Conservation (phyloP, 2,888 invertebrate species). For the Yponomeuta evonymella region DNA sequence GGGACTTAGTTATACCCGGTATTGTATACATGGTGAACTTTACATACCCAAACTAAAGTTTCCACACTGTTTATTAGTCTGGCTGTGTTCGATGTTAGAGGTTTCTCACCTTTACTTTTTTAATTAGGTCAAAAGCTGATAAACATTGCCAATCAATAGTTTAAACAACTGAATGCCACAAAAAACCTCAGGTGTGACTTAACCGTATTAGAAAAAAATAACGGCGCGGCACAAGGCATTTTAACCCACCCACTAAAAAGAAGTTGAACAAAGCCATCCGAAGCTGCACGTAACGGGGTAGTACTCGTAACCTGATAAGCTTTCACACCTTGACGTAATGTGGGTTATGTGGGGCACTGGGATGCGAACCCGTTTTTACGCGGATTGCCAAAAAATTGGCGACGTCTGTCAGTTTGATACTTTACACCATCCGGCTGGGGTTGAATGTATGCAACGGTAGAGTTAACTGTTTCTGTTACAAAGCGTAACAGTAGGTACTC, state of each 20-base stretch:
- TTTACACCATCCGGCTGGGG: slow-evolving; percentile 57
- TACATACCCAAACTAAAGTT: too few relatives aligned
- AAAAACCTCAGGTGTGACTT: slow-evolving; percentile 16
- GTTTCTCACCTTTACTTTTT: not conserved
- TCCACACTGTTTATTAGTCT: not conserved
- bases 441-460: not conserved
- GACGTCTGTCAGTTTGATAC: slow-evolving; percentile 49
- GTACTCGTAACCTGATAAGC: slow-evolving; percentile 58
- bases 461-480: not conserved
- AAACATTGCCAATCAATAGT: slow-evolving; percentile 1
- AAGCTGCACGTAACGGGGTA: slow-evolving; percentile 57
- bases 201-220: slow-evolving; percentile 4
- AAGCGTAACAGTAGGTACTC: too few relatives aligned
- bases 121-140: too few relatives aligned
- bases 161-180: slow-evolving; percentile 3
- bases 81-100: not conserved
- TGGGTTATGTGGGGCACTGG: slow-evolving; percentile 63
- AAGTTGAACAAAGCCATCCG: slow-evolving; percentile 51
- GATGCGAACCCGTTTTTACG: slow-evolving; percentile 41
- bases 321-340: slow-evolving; percentile 70
- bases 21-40: too few relatives aligned
- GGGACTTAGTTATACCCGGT: too few relatives aligned
- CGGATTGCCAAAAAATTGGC: slow-evolving; percentile 55
- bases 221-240: not conserved
- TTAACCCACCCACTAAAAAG: slow-evolving; percentile 34